Evolutionary conservation across 2,113 vertebrate species (phyloP), one percentile per base, ranked within the genome.

Genomic region (Datnioides undecimradiatus): DNA sequence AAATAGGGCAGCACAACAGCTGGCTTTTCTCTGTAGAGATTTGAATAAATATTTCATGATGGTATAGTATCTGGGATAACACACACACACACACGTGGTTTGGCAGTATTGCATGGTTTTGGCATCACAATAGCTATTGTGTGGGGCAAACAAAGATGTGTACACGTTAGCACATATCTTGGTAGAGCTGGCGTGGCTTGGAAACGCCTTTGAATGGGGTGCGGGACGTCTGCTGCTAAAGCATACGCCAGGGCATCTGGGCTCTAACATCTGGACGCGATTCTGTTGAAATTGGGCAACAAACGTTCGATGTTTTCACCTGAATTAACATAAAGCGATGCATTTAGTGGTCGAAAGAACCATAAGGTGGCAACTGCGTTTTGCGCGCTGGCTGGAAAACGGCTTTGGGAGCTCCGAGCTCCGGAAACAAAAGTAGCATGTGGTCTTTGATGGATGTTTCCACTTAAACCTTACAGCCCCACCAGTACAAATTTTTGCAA

Each of bases 261-360:
- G 41, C 49, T 45, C 51, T 31, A 90, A 85, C 93, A 94, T 92
- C 91, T 94, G 93, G 87, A 81, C 23, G 13, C 8, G 8, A 49
- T 83, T 86, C 51, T 34, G 82, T 68, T 73, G 66, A 87, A 93
- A 86, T 66, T 36, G 52, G 70, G 86, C 80, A 23, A 83, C 57
- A 82, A 70, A 86, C 40, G 25, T 60, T 91, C 52, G 84, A 87
- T 66, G 73, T 83, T 87, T 85, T 83, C 34, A 69, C 80, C 73
- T 76, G 69, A 91, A 83, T 85, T 57, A 87, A 76, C 76, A 80
- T 62, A 84, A 89, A 90, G 64, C 23, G 62, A 59, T 90, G 49
- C 73, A 75, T 91, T 90, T 92, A 90, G 75, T n/a, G 82, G 63
- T 52, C 17, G 13, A 29, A 31, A 66, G 25, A 77, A 71, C 73